Evolutionary conservation across 2,888 invertebrate species (phyloP).

Genomic region (Drosophila mayaguana): DNA sequence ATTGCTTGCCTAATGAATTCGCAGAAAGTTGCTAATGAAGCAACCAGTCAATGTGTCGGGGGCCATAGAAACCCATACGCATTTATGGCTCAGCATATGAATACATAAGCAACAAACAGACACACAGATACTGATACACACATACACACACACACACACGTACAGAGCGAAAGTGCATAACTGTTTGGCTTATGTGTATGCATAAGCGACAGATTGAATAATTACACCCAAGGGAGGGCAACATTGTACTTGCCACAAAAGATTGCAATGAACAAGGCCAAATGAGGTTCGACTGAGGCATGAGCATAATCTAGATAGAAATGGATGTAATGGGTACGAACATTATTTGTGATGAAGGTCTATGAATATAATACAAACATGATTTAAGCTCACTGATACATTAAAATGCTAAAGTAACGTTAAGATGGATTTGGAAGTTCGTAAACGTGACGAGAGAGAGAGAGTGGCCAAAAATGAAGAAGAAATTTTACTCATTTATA

Average conservation of each 20-base stretch:
- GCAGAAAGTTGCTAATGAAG: conserved; percentile 81
- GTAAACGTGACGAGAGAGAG: background rate
- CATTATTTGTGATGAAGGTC: conserved; percentile 11
- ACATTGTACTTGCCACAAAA: conserved; percentile 30
- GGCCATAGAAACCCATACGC: conserved; percentile 13
- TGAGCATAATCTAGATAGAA: conserved; percentile 24
- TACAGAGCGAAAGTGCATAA: conserved; percentile 25
- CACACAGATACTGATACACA: conserved; percentile 6
- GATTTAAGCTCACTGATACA: background rate
- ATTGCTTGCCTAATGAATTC: conserved; percentile 71
- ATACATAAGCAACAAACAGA: conserved; percentile 16
- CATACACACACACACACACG: conserved; percentile 10
- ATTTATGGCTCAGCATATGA: conserved; percentile 18
- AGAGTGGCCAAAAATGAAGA: background rate
- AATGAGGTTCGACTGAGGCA: conserved; percentile 19
- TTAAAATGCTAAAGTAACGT: background rate
- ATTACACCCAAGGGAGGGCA: conserved; percentile 63
- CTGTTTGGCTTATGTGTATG: conserved; percentile 44
- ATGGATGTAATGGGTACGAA: conserved; percentile 12
- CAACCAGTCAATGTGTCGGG: conserved; percentile 54
- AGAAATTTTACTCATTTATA: background rate
- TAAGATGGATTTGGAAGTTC: background rate
- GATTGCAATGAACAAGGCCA: conserved; percentile 29
- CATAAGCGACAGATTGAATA: conserved; percentile 73
- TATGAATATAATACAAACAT: no score